A percentile compares a stretch with the other conserved stretches of the same genome.
phyloP scores from a whole-genome alignment of 2,888 invertebrate species.

The Coremacera marginata region DNA sequence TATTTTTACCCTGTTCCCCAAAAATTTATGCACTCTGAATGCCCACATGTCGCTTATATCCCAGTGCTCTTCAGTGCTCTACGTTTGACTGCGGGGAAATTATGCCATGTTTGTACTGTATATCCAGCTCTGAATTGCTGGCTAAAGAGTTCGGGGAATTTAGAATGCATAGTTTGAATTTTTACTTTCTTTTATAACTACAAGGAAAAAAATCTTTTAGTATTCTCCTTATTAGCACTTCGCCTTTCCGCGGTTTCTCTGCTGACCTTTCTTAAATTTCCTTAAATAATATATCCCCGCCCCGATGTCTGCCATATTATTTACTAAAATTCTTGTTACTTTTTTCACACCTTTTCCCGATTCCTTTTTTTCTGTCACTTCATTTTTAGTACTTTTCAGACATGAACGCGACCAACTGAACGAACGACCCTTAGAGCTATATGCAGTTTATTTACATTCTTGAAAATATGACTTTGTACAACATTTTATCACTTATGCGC shows the following conservation, averaged over 20 bases:
- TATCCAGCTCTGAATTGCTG: constrained; percentile 16
- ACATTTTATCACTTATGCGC: constrained; percentile 3
- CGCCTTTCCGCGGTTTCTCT: no score
- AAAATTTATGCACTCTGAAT: background rate
- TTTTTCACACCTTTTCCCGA: background rate
- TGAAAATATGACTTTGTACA: background rate
- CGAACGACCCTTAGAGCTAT: background rate
- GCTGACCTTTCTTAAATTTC: no score
- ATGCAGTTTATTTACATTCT: constrained; percentile 12
- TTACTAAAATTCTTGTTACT: background rate
- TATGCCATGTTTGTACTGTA: constrained; percentile 1
- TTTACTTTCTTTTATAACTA: no score
- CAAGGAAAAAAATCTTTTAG: no score
- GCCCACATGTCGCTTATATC: background rate
- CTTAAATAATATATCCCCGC: no score
- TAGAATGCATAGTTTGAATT: no score
- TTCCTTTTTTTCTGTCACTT: background rate
- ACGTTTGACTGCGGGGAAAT: constrained; percentile 8
- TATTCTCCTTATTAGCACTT: no score
- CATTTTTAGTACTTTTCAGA: background rate
- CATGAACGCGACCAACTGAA: no score
- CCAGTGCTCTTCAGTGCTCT: background rate
- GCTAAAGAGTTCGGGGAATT: constrained; percentile 30
- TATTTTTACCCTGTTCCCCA: background rate
- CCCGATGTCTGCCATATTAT: background rate